These are phyloP conservation scores for Diarsia rubi DNA, from an alignment of 2,888 invertebrate genomes.

Conservation along the genomic window DNA sequence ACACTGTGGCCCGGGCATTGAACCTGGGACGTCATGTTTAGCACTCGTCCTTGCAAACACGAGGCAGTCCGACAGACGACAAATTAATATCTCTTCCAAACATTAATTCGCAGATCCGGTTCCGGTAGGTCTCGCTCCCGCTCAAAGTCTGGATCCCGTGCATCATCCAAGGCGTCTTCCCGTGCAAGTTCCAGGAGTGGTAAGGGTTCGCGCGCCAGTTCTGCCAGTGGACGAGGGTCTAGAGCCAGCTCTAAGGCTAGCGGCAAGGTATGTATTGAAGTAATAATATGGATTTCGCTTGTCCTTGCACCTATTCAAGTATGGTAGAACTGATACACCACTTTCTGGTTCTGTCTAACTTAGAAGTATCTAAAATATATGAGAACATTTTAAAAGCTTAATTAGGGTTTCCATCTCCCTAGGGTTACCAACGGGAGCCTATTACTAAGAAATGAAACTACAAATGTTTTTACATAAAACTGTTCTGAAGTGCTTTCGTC, in stretches of 20 bases:
- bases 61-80: background rate
- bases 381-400: background rate
- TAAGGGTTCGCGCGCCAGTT: slow-evolving; percentile 74
- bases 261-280: slow-evolving; percentile 75
- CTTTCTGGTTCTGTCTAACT: background rate
- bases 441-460: too few species aligned
- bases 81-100: background rate
- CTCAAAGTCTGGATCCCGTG: slow-evolving; percentile 74
- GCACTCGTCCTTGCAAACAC: background rate
- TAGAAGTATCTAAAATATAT: background rate
- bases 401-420: too few species aligned
- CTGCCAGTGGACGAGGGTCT: slow-evolving; percentile 75
- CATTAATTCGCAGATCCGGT: slow-evolving; percentile 55
- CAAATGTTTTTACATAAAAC: too few species aligned
- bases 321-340: background rate
- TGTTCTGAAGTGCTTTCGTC: too few species aligned
- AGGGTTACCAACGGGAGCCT: too few species aligned
- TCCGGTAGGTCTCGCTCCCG: slow-evolving; percentile 81
- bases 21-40: background rate
- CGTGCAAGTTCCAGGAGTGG: slow-evolving; percentile 79
- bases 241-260: slow-evolving; percentile 82
- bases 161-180: slow-evolving; percentile 78
- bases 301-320: too few species aligned
- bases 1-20: background rate
- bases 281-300: background rate